Evolutionary conservation across 2,888 invertebrate genomes (phyloP).

Genomic region (Napeogenes sylphis): DNA sequence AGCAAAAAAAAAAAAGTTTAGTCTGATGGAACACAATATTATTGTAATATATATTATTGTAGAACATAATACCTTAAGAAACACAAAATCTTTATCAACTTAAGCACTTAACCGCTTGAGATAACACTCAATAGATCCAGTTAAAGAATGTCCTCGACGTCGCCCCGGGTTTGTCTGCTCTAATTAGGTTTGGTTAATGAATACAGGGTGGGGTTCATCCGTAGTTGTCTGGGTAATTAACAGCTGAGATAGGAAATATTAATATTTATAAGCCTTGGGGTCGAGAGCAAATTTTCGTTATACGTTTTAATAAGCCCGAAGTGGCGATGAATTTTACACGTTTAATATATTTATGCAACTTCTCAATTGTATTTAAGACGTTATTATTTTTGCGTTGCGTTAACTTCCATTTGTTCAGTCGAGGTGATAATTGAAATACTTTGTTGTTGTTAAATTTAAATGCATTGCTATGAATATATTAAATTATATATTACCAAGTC

Average conservation of each 20-base stretch:
- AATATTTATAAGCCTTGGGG: constrained; percentile 66
- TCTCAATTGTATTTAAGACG: constrained; percentile 25
- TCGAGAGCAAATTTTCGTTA: constrained; percentile 53
- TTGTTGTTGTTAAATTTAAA: background rate
- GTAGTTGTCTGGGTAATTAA: constrained; percentile 70
- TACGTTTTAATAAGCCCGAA: constrained; percentile 50
- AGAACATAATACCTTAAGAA: background rate
- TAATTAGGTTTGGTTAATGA: constrained; percentile 71
- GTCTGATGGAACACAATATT: too few relatives aligned
- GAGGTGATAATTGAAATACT: background rate
- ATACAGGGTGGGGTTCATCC: constrained; percentile 63
- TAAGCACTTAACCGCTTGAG: constrained; percentile 22
- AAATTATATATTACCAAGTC: too few relatives aligned
- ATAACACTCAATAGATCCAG: constrained; percentile 39
- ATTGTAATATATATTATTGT: too few relatives aligned
- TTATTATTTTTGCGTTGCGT: constrained; percentile 13
- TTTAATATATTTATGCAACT: constrained; percentile 39
- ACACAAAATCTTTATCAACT: constrained; percentile 10
- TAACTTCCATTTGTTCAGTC: background rate
- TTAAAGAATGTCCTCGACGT: constrained; percentile 52
- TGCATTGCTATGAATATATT: too few relatives aligned
- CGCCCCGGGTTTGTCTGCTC: constrained; percentile 53
- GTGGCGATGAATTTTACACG: constrained; percentile 60
- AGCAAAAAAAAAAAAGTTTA: too few relatives aligned
- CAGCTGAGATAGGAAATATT: constrained; percentile 70